phyloP scores from a whole-genome alignment of 2,113 vertebrate genomes.

The Seriola aureovittata region DNA sequence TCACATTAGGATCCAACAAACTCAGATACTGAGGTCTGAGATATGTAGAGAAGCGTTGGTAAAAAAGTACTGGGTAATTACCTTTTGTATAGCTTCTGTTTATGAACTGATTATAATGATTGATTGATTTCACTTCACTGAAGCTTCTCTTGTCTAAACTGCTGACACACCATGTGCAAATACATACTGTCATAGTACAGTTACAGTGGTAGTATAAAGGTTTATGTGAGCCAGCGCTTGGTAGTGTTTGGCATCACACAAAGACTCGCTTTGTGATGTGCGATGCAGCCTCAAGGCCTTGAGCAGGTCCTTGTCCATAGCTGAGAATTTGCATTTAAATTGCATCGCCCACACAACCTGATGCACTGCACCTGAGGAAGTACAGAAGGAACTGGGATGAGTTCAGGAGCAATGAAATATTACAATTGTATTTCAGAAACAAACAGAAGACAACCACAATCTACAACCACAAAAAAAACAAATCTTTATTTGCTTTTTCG shows the following conservation, averaged over 20 bases:
- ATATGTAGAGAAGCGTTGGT: not conserved
- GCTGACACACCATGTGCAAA: slow-evolving; percentile 26
- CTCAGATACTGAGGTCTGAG: not conserved
- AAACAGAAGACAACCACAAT: slow-evolving; percentile 29
- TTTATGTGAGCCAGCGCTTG: slow-evolving; percentile 21
- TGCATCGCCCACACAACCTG: slow-evolving; percentile 68
- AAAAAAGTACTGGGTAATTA: not conserved
- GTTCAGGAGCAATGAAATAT: slow-evolving; percentile 41
- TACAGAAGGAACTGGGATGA: slow-evolving; percentile 33
- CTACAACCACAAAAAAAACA: slow-evolving; percentile 11
- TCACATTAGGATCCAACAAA: not conserved
- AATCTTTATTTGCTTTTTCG: slow-evolving; percentile 20
- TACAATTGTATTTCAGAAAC: slow-evolving; percentile 33
- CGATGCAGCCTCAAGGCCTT: slow-evolving; percentile 64
- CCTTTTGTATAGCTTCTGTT: not conserved
- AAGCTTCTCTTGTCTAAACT: slow-evolving; percentile 29
- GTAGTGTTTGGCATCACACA: slow-evolving; percentile 41
- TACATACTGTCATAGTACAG: not conserved
- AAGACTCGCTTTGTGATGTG: slow-evolving; percentile 42
- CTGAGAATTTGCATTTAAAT: slow-evolving; percentile 84
- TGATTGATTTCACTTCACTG: slow-evolving; percentile 22
- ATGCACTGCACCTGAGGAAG: slow-evolving; percentile 63
- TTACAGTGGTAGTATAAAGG: slow-evolving; percentile 21
- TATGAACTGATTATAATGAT: slow-evolving; percentile 11
- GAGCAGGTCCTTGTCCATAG: slow-evolving; percentile 60